Evolutionary conservation across 2,797 vertebrate genomes (phyloP).

Genomic region (Typhlichthys eigenmanni): DNA sequence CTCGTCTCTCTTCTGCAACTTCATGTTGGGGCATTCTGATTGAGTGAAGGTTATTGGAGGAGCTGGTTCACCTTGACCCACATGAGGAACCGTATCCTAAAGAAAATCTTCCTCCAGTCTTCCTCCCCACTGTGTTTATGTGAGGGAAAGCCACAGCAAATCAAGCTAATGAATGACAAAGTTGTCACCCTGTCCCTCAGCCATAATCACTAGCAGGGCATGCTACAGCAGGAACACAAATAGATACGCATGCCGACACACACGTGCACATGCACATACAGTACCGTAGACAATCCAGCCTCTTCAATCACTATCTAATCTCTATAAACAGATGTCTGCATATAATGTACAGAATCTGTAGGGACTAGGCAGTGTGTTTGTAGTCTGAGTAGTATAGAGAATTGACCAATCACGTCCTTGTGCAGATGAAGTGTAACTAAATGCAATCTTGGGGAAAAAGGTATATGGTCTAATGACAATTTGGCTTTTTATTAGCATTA

Average conservation of each 20-base stretch:
- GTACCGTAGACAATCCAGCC: neutral
- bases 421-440: no score
- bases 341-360: no score
- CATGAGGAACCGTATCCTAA: neutral
- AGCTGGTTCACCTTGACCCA: constrained; percentile 47
- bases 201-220: neutral
- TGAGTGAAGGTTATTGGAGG: neutral
- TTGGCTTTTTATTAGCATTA: no score
- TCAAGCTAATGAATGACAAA: constrained; percentile 17
- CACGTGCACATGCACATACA: neutral
- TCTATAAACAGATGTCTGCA: no score
- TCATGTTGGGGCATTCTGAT: neutral
- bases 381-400: no score
- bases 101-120: constrained; percentile 13
- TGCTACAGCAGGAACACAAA: neutral
- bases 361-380: no score
- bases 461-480: no score
- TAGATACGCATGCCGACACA: neutral
- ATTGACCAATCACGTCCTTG: no score
- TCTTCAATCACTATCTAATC: no score
- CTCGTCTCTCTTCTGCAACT: neutral
- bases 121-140: constrained; percentile 1
- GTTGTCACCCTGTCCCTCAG: constrained; percentile 18
- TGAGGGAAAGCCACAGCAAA: constrained; percentile 16
- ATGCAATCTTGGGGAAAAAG: no score